A percentile compares a stretch with the other conserved stretches of the same genome.
phyloP scores from a whole-genome alignment of 2,113 vertebrate species.

The Vombatus ursinus region DNA sequence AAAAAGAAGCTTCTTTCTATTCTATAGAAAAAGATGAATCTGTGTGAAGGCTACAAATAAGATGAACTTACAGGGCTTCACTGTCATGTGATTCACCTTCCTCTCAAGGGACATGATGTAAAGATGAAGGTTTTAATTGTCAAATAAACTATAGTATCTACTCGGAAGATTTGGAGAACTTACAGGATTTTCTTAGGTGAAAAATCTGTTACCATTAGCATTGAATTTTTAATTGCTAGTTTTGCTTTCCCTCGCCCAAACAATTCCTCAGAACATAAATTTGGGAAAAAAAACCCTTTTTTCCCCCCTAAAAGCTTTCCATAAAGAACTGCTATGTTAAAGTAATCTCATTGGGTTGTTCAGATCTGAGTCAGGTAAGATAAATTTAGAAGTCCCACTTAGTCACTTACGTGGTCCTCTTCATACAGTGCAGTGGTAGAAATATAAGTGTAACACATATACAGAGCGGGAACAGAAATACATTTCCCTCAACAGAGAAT shows the following conservation, averaged over 20 bases:
- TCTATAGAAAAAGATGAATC: not conserved
- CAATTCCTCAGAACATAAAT: slow-evolving; percentile 23
- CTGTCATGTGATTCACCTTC: not conserved
- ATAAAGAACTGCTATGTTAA: slow-evolving; percentile 28
- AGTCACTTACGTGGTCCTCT: not conserved
- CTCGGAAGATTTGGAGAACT: slow-evolving; percentile 14
- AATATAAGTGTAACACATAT: slow-evolving; percentile 17
- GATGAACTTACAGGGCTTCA: not conserved
- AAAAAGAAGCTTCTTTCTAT: not conserved
- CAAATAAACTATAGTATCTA: not conserved
- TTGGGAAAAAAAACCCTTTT: not conserved
- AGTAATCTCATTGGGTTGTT: not conserved
- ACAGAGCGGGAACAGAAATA: not conserved
- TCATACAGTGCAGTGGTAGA: slow-evolving; percentile 10
- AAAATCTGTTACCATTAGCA: slow-evolving; percentile 42
- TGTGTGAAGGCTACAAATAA: not conserved
- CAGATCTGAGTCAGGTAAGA: slow-evolving; percentile 10
- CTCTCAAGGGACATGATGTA: not conserved
- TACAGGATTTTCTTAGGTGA: slow-evolving; percentile 43
- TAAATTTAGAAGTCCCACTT: slow-evolving; percentile 17
- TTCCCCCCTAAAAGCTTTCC: not conserved
- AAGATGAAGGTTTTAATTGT: not conserved
- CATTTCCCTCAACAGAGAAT: not conserved
- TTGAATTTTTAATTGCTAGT: slow-evolving; percentile 63
- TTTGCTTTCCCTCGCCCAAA: slow-evolving; percentile 21